A percentile compares a stretch with the other conserved stretches of the same genome.
Evolutionary conservation across 2,797 vertebrate genomes (phyloP).

Genomic region (Lacerta viridis): DNA sequence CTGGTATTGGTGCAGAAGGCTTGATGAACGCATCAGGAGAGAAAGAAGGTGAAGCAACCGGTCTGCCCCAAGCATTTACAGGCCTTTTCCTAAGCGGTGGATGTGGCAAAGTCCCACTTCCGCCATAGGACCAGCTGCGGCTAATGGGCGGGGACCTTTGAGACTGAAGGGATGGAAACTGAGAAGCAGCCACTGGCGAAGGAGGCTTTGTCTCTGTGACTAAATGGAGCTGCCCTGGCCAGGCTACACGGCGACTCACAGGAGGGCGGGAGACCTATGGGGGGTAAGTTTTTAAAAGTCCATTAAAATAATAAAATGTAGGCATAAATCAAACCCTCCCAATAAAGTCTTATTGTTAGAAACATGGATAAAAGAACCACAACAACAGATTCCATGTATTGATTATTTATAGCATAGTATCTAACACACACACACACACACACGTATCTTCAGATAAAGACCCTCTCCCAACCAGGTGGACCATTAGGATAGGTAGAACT

Average conservation of each 20-base stretch:
- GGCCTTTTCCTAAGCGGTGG: constrained; percentile 60
- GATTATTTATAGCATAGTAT: too few species aligned
- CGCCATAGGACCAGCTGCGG: constrained; percentile 4
- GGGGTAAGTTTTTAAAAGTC: background rate
- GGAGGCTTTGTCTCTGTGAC: constrained; percentile 38
- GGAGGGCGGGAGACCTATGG: constrained; percentile 19
- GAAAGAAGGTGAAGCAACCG: accelerated
- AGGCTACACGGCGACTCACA: background rate
- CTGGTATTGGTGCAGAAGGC: background rate
- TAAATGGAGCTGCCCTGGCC: constrained; percentile 54
- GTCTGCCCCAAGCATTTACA: constrained; percentile 54
- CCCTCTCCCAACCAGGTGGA: too few species aligned
- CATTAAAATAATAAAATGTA: too few species aligned
- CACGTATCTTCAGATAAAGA: too few species aligned
- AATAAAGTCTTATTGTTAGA: too few species aligned
- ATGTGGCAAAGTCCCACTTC: background rate
- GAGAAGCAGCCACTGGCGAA: background rate
- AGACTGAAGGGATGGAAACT: constrained; percentile 68
- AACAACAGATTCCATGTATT: too few species aligned
- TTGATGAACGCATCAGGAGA: background rate
- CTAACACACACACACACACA: too few species aligned
- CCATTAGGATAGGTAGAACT: too few species aligned
- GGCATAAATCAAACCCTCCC: too few species aligned
- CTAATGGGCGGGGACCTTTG: background rate
- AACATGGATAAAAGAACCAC: too few species aligned